A percentile compares a stretch with the other conserved stretches of the same genome.
phyloP scores from a whole-genome alignment of 2,797 vertebrate genomes.

The Spondyliosoma cantharus region DNA sequence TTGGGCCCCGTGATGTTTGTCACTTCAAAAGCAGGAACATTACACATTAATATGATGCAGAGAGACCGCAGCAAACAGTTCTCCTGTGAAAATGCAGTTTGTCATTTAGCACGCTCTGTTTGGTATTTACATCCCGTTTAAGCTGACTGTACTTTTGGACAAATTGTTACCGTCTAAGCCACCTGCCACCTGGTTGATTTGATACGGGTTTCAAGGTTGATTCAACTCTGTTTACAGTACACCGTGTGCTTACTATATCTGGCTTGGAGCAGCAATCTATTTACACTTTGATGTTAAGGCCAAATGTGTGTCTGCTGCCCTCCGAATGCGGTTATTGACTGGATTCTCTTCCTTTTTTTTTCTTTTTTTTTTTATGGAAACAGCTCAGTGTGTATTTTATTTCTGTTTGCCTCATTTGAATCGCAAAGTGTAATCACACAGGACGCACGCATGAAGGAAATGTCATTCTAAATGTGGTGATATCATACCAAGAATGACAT shows the following conservation, averaged over 20 bases:
- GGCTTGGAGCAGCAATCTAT: constrained; percentile 14
- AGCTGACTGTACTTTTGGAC: neutral
- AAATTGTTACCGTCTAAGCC: neutral
- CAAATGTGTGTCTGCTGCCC: constrained; percentile 14
- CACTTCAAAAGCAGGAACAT: neutral
- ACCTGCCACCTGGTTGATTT: constrained; percentile 16
- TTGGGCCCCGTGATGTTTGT: neutral
- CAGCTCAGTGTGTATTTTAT: neutral
- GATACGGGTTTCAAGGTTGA: constrained; percentile 17
- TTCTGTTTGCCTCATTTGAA: neutral
- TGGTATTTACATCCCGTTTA: constrained; percentile 10
- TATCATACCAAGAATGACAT: constrained; percentile 13
- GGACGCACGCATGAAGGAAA: neutral
- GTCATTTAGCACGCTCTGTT: neutral
- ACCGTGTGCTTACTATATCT: constrained; percentile 27
- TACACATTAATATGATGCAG: neutral
- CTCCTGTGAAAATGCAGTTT: neutral
- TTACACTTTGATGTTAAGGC: constrained; percentile 31
- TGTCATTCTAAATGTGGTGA: constrained; percentile 10
- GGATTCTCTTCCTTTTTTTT: constrained; percentile 13
- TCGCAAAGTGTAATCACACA: neutral
- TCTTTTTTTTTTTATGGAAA: constrained; percentile 1
- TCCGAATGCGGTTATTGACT: constrained; percentile 12
- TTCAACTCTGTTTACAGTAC: constrained; percentile 16
- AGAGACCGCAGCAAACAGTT: too few relatives aligned